Conservation (phyloP, 2,113 vertebrate genomes). For the Lucifuga dentata region DNA sequence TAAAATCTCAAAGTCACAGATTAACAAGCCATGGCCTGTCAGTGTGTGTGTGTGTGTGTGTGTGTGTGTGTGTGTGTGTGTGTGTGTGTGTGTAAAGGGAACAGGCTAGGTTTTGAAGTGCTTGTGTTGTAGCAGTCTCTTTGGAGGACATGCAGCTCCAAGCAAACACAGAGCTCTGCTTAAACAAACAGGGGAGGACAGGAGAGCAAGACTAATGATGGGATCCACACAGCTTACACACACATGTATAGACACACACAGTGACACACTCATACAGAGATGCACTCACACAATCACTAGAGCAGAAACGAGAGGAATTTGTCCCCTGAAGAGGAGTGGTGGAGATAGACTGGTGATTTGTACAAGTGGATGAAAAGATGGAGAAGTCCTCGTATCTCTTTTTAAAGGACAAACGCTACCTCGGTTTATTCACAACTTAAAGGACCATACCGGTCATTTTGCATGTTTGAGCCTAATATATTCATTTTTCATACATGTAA, state of each 20-base stretch:
- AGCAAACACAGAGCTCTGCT: slow-evolving; percentile 75
- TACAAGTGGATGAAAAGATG: slow-evolving; percentile 31
- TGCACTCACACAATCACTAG: slow-evolving; percentile 41
- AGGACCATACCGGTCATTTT: too few relatives aligned
- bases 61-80: not conserved
- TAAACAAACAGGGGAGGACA: slow-evolving; percentile 92
- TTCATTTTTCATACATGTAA: too few relatives aligned
- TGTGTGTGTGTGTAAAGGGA: slow-evolving; percentile 14
- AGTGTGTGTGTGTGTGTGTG: slow-evolving; percentile 49
- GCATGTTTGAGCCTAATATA: too few relatives aligned
- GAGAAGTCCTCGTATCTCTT: slow-evolving; percentile 1
- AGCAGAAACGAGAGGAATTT: slow-evolving; percentile 67
- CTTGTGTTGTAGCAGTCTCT: slow-evolving; percentile 59
- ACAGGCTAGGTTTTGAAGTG: slow-evolving; percentile 69
- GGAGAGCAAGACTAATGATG: slow-evolving; percentile 89
- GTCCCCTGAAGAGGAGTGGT: slow-evolving; percentile 68
- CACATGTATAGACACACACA: slow-evolving; percentile 61
- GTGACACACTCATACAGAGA: slow-evolving; percentile 49
- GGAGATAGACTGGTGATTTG: slow-evolving; percentile 38
- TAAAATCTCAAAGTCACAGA: slow-evolving; percentile 49
- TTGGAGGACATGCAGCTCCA: slow-evolving; percentile 68
- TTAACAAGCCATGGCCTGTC: slow-evolving; percentile 68
- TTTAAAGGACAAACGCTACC: not conserved
- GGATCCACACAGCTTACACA: slow-evolving; percentile 83
- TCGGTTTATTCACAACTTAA: not conserved